Base-by-base conservation (phyloP, 2,113 vertebrate species). In the Coracopsis vasa region DNA sequence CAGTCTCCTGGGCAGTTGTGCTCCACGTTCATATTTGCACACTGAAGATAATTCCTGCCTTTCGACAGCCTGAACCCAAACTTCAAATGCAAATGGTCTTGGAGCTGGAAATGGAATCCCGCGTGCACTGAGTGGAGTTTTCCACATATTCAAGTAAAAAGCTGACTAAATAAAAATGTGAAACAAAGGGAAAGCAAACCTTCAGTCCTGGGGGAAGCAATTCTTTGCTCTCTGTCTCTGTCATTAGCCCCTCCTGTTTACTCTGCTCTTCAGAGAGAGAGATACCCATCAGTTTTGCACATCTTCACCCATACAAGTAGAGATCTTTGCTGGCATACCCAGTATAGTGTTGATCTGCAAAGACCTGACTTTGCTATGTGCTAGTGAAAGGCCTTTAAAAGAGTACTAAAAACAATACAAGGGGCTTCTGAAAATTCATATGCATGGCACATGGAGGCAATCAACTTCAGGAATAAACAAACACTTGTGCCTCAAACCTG, bases 1-100 rank as follows among this genome's bases (percentile, higher is more conserved):
- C 48, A 64, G 65, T 69, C 90, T 93, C 85, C 77, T 80, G 91
- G 94, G 81, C 73, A 94, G 87, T 79, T 90, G 82, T 72, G 67
- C 56, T 88, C 81, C 48, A 75, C 4, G 14, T 73, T 95, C 92
- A 72, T 61, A 94, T 94, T 93, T 89, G 51, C 83, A 92, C 83
- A 73, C 31, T 84, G 83, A 33, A 62, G 78, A 72, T 84, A 94
- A 96, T 65, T 94, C 37, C 72, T 91, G 86, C 47, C 56, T 89
- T 91, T 81, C 58, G 74, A 75, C 47, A 86, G 61, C 62, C 73
- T 79, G 77, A 92, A 70, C 37, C 77, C 66, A 91, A 92, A 93
- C 71, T 74, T 86, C 60, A 88, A 61, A 94, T 54, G 70, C 44
- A 94, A 90, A 93, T 61, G 15, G 11, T 48, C 51, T 84, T 79